Percentiles rank a stretch among this genome's conserved stretches.
These are phyloP conservation scores for Sebastes hopkinsi DNA, from an alignment of 2,797 vertebrate species.

Conservation along the genomic window DNA sequence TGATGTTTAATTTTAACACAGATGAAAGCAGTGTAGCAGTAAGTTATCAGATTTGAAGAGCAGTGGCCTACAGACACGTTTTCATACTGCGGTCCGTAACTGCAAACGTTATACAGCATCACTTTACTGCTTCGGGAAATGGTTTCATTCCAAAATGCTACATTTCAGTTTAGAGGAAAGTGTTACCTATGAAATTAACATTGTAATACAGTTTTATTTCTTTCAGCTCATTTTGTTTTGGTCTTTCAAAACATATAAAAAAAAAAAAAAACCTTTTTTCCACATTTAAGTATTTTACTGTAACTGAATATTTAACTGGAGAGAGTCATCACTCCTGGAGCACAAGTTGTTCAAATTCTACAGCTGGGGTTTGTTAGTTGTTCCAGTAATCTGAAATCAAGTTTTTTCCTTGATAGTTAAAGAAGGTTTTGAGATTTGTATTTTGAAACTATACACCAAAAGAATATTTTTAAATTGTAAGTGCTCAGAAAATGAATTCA, in stretches of 20 bases:
- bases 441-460: background rate
- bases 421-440: background rate
- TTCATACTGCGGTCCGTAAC: background rate
- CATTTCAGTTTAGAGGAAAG: background rate
- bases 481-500: background rate
- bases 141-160: background rate
- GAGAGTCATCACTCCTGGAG: background rate
- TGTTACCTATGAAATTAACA: background rate
- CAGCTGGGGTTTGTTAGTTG: background rate
- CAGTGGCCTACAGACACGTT: background rate
- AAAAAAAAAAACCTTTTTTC: background rate
- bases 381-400: background rate
- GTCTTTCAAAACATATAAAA: background rate
- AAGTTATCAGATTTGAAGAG: background rate
- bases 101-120: background rate
- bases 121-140: background rate
- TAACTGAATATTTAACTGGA: background rate
- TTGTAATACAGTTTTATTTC: background rate
- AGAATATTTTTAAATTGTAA: background rate
- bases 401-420: background rate
- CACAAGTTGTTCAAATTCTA: background rate
- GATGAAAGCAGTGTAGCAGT: background rate
- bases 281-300: background rate
- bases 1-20: slow-evolving; percentile 28
- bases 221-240: background rate